Conservation (phyloP, 2,113 vertebrate genomes). For the Scopus umbretta region DNA sequence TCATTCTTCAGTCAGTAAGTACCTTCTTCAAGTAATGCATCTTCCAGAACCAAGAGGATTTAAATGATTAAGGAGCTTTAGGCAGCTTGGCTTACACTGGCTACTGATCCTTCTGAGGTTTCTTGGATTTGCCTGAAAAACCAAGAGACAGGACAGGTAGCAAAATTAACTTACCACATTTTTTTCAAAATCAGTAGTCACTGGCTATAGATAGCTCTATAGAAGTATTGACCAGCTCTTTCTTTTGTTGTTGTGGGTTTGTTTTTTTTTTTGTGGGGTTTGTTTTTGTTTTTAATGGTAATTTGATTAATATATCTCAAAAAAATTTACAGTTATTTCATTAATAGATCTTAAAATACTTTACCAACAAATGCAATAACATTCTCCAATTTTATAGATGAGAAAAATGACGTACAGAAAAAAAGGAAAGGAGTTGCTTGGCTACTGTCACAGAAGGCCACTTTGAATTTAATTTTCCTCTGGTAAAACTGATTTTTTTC, state of each 20-base stretch:
- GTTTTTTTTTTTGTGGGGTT: neutral
- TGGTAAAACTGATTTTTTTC: neutral
- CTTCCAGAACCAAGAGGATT: neutral
- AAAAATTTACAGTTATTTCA: neutral
- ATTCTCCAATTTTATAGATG: neutral
- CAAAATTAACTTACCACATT: neutral
- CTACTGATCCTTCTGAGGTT: neutral
- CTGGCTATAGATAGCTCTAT: rapidly evolving
- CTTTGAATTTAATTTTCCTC: neutral
- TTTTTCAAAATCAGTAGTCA: neutral
- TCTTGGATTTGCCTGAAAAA: neutral
- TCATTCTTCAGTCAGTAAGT: neutral
- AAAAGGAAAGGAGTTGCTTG: neutral
- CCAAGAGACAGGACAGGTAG: neutral
- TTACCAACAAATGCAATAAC: neutral
- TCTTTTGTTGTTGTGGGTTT: neutral
- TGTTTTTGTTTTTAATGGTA: neutral
- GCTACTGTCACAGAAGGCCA: neutral
- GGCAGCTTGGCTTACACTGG: neutral
- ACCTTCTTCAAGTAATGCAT: neutral
- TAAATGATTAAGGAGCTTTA: neutral
- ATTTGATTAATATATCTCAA: neutral
- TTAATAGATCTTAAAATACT: neutral
- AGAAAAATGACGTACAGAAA: neutral
- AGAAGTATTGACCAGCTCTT: neutral